Conservation (phyloP, 2,888 invertebrate species). For the Himalopsyche tibetana region DNA sequence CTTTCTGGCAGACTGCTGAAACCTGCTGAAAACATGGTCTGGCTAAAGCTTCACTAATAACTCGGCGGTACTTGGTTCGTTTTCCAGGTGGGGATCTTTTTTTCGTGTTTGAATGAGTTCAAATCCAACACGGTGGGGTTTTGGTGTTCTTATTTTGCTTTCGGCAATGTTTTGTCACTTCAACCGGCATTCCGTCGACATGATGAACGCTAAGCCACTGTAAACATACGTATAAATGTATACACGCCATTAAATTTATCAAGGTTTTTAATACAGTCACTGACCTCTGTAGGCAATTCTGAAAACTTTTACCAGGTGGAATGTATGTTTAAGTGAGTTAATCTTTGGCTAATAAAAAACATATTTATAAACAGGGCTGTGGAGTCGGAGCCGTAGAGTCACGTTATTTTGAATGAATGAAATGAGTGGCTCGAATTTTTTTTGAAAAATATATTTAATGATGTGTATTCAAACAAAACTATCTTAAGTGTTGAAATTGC, state of each 20-base stretch:
- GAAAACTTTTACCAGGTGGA: neutral
- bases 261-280: neutral
- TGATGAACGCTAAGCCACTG: no score
- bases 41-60: conserved; percentile 25
- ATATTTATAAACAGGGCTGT: no score
- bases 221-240: no score
- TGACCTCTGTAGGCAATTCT: neutral
- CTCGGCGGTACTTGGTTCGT: neutral
- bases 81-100: conserved; percentile 40
- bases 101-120: conserved; percentile 54
- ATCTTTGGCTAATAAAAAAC: no score
- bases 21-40: conserved; percentile 33
- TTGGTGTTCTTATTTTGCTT: conserved; percentile 35
- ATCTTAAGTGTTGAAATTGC: no score
- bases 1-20: conserved; percentile 1
- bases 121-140: conserved; percentile 46
- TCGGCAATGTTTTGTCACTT: conserved; percentile 46
- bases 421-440: no score
- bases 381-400: no score
- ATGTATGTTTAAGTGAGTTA: neutral
- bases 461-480: no score
- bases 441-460: no score
- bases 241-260: no score
- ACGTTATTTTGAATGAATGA: no score
- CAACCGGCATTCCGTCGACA: neutral